phyloP scores from a whole-genome alignment of 2,888 invertebrate genomes.

The Pseudococcus longispinus region DNA sequence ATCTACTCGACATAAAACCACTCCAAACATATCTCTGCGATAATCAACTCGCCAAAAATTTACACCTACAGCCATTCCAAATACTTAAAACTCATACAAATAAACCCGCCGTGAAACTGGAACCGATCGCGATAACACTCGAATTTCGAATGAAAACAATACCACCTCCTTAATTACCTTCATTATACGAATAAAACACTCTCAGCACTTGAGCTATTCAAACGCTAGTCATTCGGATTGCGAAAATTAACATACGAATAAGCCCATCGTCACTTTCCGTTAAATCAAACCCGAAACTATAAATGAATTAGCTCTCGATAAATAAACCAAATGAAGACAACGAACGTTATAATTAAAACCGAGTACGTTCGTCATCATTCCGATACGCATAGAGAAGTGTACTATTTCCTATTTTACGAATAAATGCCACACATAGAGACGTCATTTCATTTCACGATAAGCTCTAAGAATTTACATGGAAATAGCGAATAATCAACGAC shows the following conservation, averaged over 20 bases:
- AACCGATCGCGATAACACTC: background rate
- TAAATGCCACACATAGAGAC: background rate
- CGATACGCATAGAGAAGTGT: background rate
- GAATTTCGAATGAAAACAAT: background rate
- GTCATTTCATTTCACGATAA: background rate
- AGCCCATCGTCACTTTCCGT: background rate
- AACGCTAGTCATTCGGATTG: background rate
- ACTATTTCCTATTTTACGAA: background rate
- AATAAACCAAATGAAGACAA: conserved; percentile 12
- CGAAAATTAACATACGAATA: background rate
- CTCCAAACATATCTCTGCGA: background rate
- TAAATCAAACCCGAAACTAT: background rate
- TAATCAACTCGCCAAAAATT: background rate
- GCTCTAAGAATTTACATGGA: background rate
- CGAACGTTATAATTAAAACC: background rate
- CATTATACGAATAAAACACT: background rate
- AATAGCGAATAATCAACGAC: background rate
- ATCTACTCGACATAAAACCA: no score
- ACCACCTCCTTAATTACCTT: background rate
- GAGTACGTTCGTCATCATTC: background rate
- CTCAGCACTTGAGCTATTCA: background rate
- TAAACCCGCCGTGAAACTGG: background rate
- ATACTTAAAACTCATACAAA: background rate
- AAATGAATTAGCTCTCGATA: conserved; percentile 17
- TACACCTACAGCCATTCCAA: background rate